Evolutionary conservation across 2,113 vertebrate genomes (phyloP), one percentile per base, ranked within the genome.

Genomic region (Heterotilapia buettikoferi): DNA sequence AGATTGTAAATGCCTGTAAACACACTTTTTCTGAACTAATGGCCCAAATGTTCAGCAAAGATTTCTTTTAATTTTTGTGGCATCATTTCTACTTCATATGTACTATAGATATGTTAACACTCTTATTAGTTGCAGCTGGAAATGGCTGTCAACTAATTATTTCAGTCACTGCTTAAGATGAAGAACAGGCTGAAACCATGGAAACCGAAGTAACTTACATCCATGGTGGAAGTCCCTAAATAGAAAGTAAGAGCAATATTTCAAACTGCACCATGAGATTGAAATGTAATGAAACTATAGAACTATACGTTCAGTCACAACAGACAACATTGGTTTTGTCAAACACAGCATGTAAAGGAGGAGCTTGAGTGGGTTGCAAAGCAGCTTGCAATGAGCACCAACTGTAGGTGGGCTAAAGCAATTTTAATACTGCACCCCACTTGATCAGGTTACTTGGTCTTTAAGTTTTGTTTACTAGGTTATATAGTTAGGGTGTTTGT

Each of bases 161-260:
- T 88, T 84, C 33, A 86, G 47, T 68, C 54, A 63, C 29, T 4
- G 21, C 33, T 12, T 52, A 21, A 85, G 45, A 82, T 47, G 47
- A 29, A 82, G 38, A 80, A 36, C 38, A 45, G 66, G 53, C 50
- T 29, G 78, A 83, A 92, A 84, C 86, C 89, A 88, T 87, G 85
- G 87, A 66, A 89, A 92, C 92, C 92, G 31, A 24, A n/a, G 12
- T 57, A 76, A 24, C 19, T 43, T 63, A 88, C 71, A 86, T 90
- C 86, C 89, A 63, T 63, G 66, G 24, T 59, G 47, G 78, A 57
- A 68, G 33, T 45, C 82, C 50, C 59, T 54, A 79, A 86, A 91
- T 40, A 53, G 57, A 18, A 68, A 71, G 84, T 47, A 68, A 68
- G 36, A 68, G 63, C 63, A 68, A 40, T 68, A 83, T 85, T 68